Base-by-base conservation (phyloP, 1,140 invertebrate species). In the Rhyzopertha dominica region DNA sequence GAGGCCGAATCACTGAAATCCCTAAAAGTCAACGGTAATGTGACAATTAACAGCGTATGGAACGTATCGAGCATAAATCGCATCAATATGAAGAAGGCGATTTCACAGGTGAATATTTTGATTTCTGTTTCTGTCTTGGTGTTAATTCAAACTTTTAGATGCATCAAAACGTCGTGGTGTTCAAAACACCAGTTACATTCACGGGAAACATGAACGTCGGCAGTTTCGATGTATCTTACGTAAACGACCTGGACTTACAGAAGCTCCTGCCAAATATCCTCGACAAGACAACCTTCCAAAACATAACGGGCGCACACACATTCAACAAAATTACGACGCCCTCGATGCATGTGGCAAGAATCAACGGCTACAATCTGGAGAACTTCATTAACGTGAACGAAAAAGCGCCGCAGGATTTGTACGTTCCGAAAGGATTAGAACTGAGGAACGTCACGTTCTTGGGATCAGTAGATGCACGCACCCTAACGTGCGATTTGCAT, bases 21-120 rank as follows among this genome's bases (percentile, higher is more conserved):
- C 22, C 14, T 62, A 18, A 43, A 44, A 23, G 40, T 62, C 10
- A 53, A 43, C 8, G 56, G 57, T 28, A 55, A 59, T 43, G 32
- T 57, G 19, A 53, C 39, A 18, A 42, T 61, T 8, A 39, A 38
- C 16, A 53, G 55, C 36, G 28, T 54, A 10, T 5, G 38, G 12
- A 45, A 54, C 37, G 26, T 64, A 4, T 46, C 42, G n/a, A 53
- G 39, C 29, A 57, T 64, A 25, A 61, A 64, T 41, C 40, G 38
- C 14, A 36, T 54, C 9, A 31, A 56, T 30, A 46, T 54, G 29
- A 35, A 50, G 0, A 30, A 45, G n/a, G n/a, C n/a, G n/a, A n/a
- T n/a, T n/a, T n/a, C n/a, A n/a, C n/a, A n/a, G n/a, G n/a, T n/a
- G n/a, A n/a, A n/a, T n/a, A n/a, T n/a, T n/a, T n/a, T n/a, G n/a